phyloP scores from a whole-genome alignment of 2,888 invertebrate genomes.

The Eupeodes luniger region DNA sequence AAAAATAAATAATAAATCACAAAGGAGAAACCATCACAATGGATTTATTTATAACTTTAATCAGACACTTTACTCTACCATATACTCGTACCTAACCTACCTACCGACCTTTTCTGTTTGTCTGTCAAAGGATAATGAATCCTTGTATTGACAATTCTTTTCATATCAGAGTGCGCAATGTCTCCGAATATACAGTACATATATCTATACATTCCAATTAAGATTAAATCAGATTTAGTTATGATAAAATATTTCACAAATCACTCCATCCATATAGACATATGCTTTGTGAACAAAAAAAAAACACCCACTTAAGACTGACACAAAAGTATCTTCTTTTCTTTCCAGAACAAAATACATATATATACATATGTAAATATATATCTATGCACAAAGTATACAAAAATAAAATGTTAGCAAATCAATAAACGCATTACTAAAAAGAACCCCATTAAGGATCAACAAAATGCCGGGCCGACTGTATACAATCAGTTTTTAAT shows the following conservation, averaged over 20 bases:
- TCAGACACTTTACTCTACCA: neutral
- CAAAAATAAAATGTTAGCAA: neutral
- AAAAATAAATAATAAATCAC: neutral
- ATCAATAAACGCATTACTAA: slow-evolving; percentile 30
- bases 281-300: neutral
- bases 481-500: slow-evolving; percentile 11
- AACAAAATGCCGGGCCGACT: slow-evolving; percentile 54
- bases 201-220: slow-evolving; percentile 36
- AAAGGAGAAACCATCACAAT: slow-evolving; percentile 14
- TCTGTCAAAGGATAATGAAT: slow-evolving; percentile 31
- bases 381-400: neutral
- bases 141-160: slow-evolving; percentile 39
- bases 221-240: slow-evolving; percentile 44
- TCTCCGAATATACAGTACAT: slow-evolving; percentile 18
- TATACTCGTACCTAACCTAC: neutral
- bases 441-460: slow-evolving; percentile 28
- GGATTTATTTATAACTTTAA: slow-evolving; percentile 15
- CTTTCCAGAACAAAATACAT: neutral
- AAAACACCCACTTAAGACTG: neutral
- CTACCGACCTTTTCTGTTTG: neutral
- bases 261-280: too few relatives aligned
- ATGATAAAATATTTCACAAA: slow-evolving; percentile 34
- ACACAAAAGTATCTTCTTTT: neutral
- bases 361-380: slow-evolving; percentile 1
- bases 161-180: slow-evolving; percentile 53